Evolutionary conservation across 2,797 vertebrate species (phyloP), one percentile per base, ranked within the genome.

Genomic region (Ptychobarbus kaznakovi): DNA sequence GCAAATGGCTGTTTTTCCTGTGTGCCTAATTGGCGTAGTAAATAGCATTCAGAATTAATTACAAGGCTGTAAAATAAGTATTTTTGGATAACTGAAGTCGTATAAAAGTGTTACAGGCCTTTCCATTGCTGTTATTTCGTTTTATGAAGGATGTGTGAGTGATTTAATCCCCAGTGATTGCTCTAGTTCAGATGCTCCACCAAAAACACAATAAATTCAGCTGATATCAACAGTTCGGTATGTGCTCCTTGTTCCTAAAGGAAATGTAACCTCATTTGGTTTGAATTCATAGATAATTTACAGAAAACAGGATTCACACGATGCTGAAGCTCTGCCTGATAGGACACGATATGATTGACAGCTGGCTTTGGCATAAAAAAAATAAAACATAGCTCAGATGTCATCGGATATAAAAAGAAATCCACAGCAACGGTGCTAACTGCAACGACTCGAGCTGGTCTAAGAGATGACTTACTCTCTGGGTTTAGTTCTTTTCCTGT

Each of bases 101-200:
- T 85, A 83, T 87, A 92, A 94, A 94, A 92, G 82, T 91, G 86
- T 91, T 90, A 93, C 87, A 84, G 86, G 81, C 89, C 87, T 93
- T 93, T 95, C 94, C 92, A 91, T 86, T 78, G 90, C 91, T 91
- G 90, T 95, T 94, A 92, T 87, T 90, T 82, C 58, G 84, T 87
- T 91, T 89, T 88, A 90, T 89, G 78, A 78, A 88, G 88, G 90
- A 87, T 83, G 83, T 15, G 38, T 87, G 86, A 80, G 90, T 68
- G 94, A 94, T 95, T 91, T 93, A 93, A 95, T 94, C 93, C 94
- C 87, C 77, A 73, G 38, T 83, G 72, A 77, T 80, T 80, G 78
- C 70, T 38, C 68, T 56, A 78, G 42, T 76, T 85, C 82, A 68
- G 72, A 81, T 44, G 73, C 73, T 82, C 66, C 81, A 79, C 72